Percentiles rank a stretch among this genome's conserved stretches.
phyloP scores from a whole-genome alignment of 2,888 invertebrate genomes.

The Nomada ruficornis region DNA sequence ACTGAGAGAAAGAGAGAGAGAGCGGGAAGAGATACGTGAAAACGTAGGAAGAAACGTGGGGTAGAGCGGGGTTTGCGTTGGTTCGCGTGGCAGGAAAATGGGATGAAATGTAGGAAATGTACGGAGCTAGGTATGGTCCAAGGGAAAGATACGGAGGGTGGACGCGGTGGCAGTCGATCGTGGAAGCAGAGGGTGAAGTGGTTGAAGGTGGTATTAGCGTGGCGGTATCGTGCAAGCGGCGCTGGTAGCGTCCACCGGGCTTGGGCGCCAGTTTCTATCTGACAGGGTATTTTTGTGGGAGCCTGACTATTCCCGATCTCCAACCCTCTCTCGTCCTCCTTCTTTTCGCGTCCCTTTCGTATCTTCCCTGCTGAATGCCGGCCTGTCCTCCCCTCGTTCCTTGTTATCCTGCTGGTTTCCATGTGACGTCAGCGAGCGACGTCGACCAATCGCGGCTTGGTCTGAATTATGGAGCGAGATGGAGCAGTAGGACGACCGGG shows the following conservation, averaged over 20 bases:
- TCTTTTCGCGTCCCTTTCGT: constrained; percentile 41
- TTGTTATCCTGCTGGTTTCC: constrained; percentile 77
- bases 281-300: constrained; percentile 79
- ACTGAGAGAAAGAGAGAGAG: too few relatives aligned
- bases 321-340: constrained; percentile 48
- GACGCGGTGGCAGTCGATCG: constrained; percentile 3
- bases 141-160: constrained; percentile 29
- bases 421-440: constrained; percentile 78
- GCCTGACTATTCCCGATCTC: constrained; percentile 68
- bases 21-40: not conserved
- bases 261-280: constrained; percentile 77
- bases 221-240: constrained; percentile 42
- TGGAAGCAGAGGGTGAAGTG: constrained; percentile 18
- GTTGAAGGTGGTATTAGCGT: constrained; percentile 35
- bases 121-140: constrained; percentile 16
- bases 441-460: constrained; percentile 77
- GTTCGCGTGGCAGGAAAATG: constrained; percentile 4
- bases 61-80: not conserved
- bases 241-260: constrained; percentile 69
- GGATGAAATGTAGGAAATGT: constrained; percentile 20
- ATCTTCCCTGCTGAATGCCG: constrained; percentile 27
- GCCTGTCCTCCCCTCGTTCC: constrained; percentile 56
- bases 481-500: constrained; percentile 40
- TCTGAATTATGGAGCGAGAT: constrained; percentile 80
- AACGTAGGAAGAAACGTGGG: not conserved